Evolutionary conservation across 2,888 invertebrate species (phyloP), one percentile per base, ranked within the genome.

Genomic region (Ophion costatus): DNA sequence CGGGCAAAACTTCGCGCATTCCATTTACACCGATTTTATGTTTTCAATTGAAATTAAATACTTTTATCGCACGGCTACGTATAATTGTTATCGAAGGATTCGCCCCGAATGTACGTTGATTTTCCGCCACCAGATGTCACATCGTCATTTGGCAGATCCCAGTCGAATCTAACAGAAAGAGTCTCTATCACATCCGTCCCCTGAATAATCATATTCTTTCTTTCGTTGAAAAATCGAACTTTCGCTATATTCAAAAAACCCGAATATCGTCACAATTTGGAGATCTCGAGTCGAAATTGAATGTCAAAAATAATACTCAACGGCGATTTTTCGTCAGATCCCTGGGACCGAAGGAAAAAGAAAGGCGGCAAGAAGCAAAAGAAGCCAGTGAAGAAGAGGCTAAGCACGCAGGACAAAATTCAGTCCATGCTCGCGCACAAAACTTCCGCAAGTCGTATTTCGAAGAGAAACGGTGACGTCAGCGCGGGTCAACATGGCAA

Each of bases 401-500:
- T 95, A 80, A 95, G 95, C 7, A 97, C 97, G 0, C 97, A 97
- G 93, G 97, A 97, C 91, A 97, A 97, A 94, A 96, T 97, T 57
- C 96, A 97, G 90, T 95, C 96, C 64, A 95, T 97, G 94, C 93
- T 97, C 22, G 93, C 94, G 20, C 94, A 94, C 81, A 95, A 95
- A 88, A 94, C 93, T 1, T 92, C 90, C 14, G 85, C 83, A 14
- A 89, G 93, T 91, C 88, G 94, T 93, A 94, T 87, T 64, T 94
- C 82, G 24, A 95, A 95, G 92, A 94, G 93, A 84, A 92, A 91
- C 38, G 94, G 91, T 61, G 92, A 92, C 70, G 14, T 87, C 85
- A 83, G 84, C 77, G 92, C 92, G 75, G 92, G 91, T 59, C 92
- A 94, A 79, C 94, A 94, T 1, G 94, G 94, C 0, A 67, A 82